Evolutionary conservation across 2,888 invertebrate genomes (phyloP).

Genomic region (Athetis lepigone): DNA sequence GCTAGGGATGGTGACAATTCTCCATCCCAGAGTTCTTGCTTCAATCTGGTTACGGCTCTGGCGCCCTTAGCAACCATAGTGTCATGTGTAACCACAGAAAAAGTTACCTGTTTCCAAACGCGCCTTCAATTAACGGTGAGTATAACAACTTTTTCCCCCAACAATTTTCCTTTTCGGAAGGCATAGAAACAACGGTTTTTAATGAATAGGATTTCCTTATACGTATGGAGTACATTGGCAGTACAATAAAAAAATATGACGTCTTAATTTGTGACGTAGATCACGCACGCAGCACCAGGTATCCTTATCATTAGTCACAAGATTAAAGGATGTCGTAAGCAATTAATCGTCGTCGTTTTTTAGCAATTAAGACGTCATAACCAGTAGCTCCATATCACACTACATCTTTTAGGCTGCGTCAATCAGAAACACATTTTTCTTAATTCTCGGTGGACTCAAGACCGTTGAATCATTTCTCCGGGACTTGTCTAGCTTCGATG

Average conservation of each 20-base stretch:
- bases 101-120: neutral
- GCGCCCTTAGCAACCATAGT: slow-evolving; percentile 4
- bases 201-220: slow-evolving; percentile 30
- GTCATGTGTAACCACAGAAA: slow-evolving; percentile 1
- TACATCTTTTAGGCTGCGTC: too few species aligned
- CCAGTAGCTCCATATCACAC: too few species aligned
- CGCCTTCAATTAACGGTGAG: neutral
- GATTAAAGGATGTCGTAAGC: neutral
- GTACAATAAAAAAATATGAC: slow-evolving; percentile 1
- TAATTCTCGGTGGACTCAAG: too few species aligned
- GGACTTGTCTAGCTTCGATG: too few species aligned
- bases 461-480: too few species aligned
- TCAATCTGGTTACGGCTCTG: too few species aligned
- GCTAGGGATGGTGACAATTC: too few species aligned
- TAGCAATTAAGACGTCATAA: too few species aligned
- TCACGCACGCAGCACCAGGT: slow-evolving; percentile 11
- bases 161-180: neutral
- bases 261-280: slow-evolving; percentile 11
- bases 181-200: slow-evolving; percentile 31
- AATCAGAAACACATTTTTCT: too few species aligned
- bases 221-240: slow-evolving; percentile 1
- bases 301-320: slow-evolving; percentile 4
- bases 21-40: too few species aligned
- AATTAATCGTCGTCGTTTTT: too few species aligned
- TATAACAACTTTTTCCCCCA: neutral